Base-by-base conservation (phyloP, 2,888 invertebrate genomes). In the Euproctis similis region DNA sequence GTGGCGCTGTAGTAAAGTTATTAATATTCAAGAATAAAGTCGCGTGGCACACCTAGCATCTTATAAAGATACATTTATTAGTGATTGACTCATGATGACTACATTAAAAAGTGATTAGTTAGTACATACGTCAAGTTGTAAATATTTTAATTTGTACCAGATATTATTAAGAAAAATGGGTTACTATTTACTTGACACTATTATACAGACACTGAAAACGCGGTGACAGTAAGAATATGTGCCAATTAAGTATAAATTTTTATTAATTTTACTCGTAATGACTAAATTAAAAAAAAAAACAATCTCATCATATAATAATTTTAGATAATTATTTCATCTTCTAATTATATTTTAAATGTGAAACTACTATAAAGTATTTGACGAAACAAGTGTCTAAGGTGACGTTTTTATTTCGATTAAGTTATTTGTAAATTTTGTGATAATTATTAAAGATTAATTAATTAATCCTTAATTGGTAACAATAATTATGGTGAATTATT, bases 231-330 rank as follows among this genome's bases (percentile, higher is more conserved):
- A 40, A 38, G 36, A 44, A 43, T 42, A 54, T 59, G 61, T 61
- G 61, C 61, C 61, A 61, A 61, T 57, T 45, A 45, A 42, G 32
- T 39, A 36, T 48, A 44, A 39, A 48, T 27, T 34, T 23, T 48
- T 52, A 40, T 48, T 52, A 50, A 52, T 50, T 49, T 50, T 50
- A 50, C 53, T 36, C 39, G 36, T 39, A 46, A 43, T 11, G 56
- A 58, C 59, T 57, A 52, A n/a, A 55, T 48, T 40, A 46, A 47
- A 44, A 26, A 52, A 46, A n/a, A n/a, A n/a, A n/a, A n/a, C n/a
- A n/a, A 52, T 48, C 54, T 38, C 43, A 46, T 53, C 44, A 46
- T n/a, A n/a, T n/a, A n/a, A n/a, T n/a, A 37, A 46, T 47, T 36
- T 39, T 43, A 49, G 33, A 39, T 48, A 39, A 35, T 37, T 44